Percentiles rank a stretch among this genome's conserved stretches.
Evolutionary conservation across 1,140 invertebrate species (phyloP).

Genomic region (Polyergus mexicanus): DNA sequence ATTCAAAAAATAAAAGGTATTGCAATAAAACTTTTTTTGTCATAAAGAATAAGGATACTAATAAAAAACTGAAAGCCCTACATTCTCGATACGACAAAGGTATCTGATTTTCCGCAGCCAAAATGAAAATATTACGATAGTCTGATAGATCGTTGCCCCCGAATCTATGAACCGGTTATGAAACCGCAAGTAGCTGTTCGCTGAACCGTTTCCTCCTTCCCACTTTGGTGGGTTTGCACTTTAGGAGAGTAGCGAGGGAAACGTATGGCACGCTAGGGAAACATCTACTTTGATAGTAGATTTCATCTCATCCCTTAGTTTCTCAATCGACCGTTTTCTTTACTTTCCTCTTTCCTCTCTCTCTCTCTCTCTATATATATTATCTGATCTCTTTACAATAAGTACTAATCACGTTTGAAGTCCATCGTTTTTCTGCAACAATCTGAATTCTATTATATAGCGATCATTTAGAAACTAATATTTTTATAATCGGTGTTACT

Average conservation of each 20-base stretch:
- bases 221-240: conserved; percentile 68
- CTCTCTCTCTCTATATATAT: too few species aligned
- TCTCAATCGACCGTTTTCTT: conserved; percentile 47
- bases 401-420: conserved; percentile 57
- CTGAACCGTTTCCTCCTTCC: conserved; percentile 53
- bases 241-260: conserved; percentile 71
- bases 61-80: neutral
- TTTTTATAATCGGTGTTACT: neutral
- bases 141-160: conserved; percentile 45
- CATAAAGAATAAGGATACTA: neutral
- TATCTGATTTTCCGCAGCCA: conserved; percentile 44
- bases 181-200: conserved; percentile 69
- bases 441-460: neutral
- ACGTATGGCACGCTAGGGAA: conserved; percentile 78
- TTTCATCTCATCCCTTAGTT: conserved; percentile 58
- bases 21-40: neutral
- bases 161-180: conserved; percentile 74
- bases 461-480: neutral
- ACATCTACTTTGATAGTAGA: conserved; percentile 77
- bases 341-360: conserved; percentile 16
- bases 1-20: neutral
- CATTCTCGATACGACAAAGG: neutral
- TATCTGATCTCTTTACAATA: conserved; percentile 63
- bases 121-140: conserved; percentile 45
- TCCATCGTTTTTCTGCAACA: conserved; percentile 22